A percentile compares a stretch with the other conserved stretches of the same genome.
These are phyloP conservation scores for Zapornia atra DNA, from an alignment of 2,113 vertebrate species.

Conservation along the genomic window DNA sequence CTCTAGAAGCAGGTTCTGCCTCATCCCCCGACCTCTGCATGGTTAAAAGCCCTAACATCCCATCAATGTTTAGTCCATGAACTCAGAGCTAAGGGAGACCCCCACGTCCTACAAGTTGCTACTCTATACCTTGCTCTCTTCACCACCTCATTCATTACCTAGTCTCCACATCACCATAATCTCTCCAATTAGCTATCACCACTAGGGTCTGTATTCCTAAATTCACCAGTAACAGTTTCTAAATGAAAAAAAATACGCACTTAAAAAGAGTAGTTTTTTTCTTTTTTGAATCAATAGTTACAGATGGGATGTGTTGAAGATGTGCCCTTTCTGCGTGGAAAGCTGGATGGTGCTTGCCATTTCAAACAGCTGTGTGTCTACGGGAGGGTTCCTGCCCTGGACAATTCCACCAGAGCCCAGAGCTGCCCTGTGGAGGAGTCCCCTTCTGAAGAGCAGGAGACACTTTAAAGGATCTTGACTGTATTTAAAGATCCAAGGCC, in stretches of 20 bases:
- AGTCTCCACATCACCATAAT: not conserved
- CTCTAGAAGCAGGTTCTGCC: not conserved
- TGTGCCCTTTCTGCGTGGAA: not conserved
- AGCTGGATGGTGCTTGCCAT: not conserved
- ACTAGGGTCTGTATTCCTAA: not conserved
- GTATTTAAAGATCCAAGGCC: not conserved
- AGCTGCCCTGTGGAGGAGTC: not conserved
- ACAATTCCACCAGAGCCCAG: not conserved
- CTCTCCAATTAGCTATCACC: not conserved
- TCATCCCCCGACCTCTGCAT: not conserved
- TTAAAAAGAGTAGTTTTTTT: not conserved
- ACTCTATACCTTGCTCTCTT: not conserved
- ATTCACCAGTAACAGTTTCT: not conserved
- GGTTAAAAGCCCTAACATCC: not conserved
- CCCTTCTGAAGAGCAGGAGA: not conserved
- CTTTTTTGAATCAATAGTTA: not conserved
- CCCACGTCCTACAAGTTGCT: not conserved
- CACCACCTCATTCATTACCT: accelerated
- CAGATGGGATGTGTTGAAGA: not conserved
- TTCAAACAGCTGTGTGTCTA: not conserved
- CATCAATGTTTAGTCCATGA: not conserved
- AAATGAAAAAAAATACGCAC: not conserved
- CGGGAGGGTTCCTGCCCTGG: not conserved
- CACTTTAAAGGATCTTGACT: not conserved
- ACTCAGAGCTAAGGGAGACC: not conserved